Conservation (phyloP, 2,113 vertebrate genomes). For the Odontophorus gujanensis region DNA sequence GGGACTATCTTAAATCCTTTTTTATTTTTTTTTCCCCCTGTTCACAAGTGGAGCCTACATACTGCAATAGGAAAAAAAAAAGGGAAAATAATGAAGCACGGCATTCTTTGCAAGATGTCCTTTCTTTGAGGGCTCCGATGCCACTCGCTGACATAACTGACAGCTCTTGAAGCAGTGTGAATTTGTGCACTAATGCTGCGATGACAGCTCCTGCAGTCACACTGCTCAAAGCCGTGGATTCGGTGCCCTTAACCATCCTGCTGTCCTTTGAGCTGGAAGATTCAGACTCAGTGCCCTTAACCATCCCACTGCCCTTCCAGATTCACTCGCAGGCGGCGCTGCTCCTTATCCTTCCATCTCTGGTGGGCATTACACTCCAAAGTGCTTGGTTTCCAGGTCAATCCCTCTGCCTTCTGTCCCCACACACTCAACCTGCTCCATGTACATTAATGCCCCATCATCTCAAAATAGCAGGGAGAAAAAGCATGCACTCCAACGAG, state of each 20-base stretch:
- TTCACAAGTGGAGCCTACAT: no score
- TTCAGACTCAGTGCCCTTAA: not conserved
- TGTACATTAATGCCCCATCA: not conserved
- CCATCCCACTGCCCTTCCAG: rapidly evolving
- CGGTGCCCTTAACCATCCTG: not conserved
- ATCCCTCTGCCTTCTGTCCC: not conserved
- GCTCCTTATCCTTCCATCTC: not conserved
- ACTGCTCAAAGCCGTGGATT: not conserved
- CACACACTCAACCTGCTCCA: not conserved
- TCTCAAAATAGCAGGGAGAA: not conserved
- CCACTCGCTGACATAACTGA: rapidly evolving
- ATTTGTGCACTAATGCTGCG: rapidly evolving
- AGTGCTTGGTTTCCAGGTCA: not conserved
- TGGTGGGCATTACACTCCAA: not conserved
- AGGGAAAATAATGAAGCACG: not conserved
- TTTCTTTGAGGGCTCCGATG: not conserved
- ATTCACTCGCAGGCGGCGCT: not conserved
- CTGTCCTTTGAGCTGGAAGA: rapidly evolving
- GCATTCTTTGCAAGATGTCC: not conserved
- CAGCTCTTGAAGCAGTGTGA: not conserved
- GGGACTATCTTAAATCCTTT: not conserved
- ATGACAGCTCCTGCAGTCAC: not conserved
- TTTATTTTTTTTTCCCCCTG: rapidly evolving
- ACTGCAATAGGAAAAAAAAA: not conserved
- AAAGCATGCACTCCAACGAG: not conserved